Base-by-base conservation (phyloP, 2,797 vertebrate species). In the Clarias laeviceps region DNA sequence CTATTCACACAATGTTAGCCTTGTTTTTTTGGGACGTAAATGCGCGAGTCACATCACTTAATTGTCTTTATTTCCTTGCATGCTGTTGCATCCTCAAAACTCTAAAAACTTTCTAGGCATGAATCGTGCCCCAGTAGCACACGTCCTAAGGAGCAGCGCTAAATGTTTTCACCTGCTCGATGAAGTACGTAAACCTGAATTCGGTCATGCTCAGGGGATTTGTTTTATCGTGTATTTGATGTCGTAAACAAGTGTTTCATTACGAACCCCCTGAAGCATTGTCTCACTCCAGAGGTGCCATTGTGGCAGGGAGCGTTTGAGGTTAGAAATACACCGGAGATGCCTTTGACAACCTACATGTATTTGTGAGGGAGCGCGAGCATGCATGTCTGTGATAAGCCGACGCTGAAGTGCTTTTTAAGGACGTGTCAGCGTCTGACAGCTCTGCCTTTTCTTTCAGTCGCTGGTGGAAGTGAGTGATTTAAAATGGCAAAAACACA, bases 321-420 rank as follows among this genome's bases (percentile, higher is more conserved):
- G 77, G 59, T 79, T 79, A 79, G 76, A 78, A 78, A 61, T 62
- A 79, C 77, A 62, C 77, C 34, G 59, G 77, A 79, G 77, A 79
- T 79, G 77, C 34, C 59, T 79, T 4, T 79, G 77, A 62, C 57
- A 79, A 40, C 76, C 37, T 62, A 0, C 5, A 1, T 40, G 57
- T 57, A 2, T 62, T n/a, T 37, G 77, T n/a, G 57, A 62, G 57
- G 1, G 34, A 8, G 57, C 4, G 57, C 14, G 34, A 4, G 57
- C 15, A 57, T 79, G 72, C 17, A 22, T 17, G 57, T n/a, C 56
- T 37, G 34, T 40, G 77, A 40, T 79, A 79, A 79, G 57, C 57
- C 24, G 14, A 40, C 14, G 17, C 32, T 3, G 14, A n/a, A 40
- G 59, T 62, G 59, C 57, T 79, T 79, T 40, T 40, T 40, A 62